Evolutionary conservation across 1,140 invertebrate genomes (phyloP).

Genomic region (Thaumatotibia leucotreta): DNA sequence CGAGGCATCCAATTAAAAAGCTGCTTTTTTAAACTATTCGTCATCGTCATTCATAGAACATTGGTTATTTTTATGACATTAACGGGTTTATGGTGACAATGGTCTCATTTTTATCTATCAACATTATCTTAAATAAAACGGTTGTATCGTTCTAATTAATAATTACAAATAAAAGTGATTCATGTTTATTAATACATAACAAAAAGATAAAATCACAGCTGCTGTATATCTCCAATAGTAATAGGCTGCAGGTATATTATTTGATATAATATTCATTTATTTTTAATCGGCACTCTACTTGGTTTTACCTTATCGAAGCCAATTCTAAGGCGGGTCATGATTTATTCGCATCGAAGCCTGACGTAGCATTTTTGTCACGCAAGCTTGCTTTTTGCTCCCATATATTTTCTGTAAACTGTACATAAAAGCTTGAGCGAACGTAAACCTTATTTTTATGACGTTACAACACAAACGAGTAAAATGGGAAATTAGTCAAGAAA

Average conservation of each 20-base stretch:
- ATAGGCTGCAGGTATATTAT: no score
- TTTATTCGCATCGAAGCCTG: conserved; percentile 1
- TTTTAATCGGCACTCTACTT: neutral
- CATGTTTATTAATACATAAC: neutral
- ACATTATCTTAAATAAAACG: no score
- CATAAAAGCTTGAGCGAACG: neutral
- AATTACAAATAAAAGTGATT: no score
- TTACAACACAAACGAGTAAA: neutral
- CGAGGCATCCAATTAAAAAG: no score
- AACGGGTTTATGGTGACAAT: no score
- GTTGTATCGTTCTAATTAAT: no score
- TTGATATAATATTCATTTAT: neutral
- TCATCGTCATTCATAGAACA: no score
- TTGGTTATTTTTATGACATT: no score
- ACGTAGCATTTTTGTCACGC: conserved; percentile 12
- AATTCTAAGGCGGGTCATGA: neutral
- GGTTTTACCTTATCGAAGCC: neutral
- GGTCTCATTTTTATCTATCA: no score
- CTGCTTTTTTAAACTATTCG: no score
- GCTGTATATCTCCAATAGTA: no score
- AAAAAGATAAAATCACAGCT: no score
- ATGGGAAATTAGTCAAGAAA: neutral
- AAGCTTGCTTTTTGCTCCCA: neutral
- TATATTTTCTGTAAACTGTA: neutral
- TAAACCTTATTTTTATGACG: neutral